These are phyloP conservation scores for Numenius phaeopus DNA, from an alignment of 2,797 vertebrate genomes.

Conservation along the genomic window DNA sequence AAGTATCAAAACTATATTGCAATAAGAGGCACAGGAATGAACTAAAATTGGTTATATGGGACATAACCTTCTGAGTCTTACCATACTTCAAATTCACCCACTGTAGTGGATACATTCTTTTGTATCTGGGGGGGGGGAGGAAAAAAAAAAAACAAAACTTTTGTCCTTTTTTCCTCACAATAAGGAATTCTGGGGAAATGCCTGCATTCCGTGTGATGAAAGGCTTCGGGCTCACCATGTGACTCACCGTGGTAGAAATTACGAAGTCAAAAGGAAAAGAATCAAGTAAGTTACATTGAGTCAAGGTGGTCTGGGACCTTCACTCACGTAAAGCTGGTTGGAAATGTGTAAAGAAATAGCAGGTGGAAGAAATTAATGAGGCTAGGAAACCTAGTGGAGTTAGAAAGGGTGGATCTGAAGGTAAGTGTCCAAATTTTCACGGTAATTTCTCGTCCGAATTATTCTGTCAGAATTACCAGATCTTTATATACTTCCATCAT, in stretches of 20 bases:
- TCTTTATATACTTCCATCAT: neutral
- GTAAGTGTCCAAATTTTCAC: neutral
- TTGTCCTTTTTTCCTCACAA: neutral
- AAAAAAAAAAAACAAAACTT: neutral
- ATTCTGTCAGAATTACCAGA: neutral
- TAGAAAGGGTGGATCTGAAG: neutral
- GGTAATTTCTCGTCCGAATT: neutral
- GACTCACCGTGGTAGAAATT: neutral
- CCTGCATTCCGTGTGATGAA: rapidly evolving
- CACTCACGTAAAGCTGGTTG: neutral
- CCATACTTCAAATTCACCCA: neutral
- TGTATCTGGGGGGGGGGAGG: neutral
- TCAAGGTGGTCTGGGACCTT: neutral
- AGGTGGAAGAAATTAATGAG: neutral
- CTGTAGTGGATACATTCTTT: neutral
- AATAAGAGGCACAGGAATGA: neutral
- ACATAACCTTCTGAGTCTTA: neutral
- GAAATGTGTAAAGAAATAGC: neutral
- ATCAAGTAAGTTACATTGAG: neutral
- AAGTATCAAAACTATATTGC: neutral
- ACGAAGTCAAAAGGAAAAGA: neutral
- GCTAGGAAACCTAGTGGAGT: neutral
- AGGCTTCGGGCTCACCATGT: neutral
- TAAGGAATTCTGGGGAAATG: neutral
- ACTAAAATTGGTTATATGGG: rapidly evolving